Conservation (phyloP, 1,140 invertebrate genomes). For the Caerostris extrusa region DNA sequence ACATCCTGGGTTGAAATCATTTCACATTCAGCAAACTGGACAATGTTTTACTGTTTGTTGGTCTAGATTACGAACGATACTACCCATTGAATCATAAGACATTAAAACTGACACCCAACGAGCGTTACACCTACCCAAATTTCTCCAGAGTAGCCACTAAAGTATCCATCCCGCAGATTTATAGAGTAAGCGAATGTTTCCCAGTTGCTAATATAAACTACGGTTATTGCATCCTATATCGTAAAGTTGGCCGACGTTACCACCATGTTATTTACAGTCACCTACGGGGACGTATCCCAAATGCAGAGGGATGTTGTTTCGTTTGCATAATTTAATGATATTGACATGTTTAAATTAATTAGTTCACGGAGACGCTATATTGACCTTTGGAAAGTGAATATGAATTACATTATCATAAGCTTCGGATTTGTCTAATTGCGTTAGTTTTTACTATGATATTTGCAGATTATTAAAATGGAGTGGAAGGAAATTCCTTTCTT, state of each 20-base stretch:
- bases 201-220: slow-evolving; percentile 72
- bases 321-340: slow-evolving; percentile 44
- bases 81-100: slow-evolving; percentile 55
- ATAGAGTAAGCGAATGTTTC: slow-evolving; percentile 62
- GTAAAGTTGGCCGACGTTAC: slow-evolving; percentile 48
- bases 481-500: neutral
- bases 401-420: neutral
- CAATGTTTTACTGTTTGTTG: neutral
- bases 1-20: neutral
- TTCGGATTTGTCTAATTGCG: neutral
- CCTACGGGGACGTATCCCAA: slow-evolving; percentile 35
- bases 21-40: neutral
- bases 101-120: slow-evolving; percentile 53
- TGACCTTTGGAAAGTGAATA: slow-evolving; percentile 42
- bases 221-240: slow-evolving; percentile 64
- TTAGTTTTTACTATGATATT: neutral
- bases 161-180: slow-evolving; percentile 65
- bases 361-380: neutral
- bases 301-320: slow-evolving; percentile 25
- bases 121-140: slow-evolving; percentile 58
- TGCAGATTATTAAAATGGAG: too few relatives aligned
- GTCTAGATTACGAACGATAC: neutral
- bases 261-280: slow-evolving; percentile 5
- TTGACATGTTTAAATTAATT: slow-evolving; percentile 44
- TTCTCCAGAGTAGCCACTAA: slow-evolving; percentile 63